phyloP scores from a whole-genome alignment of 2,797 vertebrate species.

The Thunnus albacares region DNA sequence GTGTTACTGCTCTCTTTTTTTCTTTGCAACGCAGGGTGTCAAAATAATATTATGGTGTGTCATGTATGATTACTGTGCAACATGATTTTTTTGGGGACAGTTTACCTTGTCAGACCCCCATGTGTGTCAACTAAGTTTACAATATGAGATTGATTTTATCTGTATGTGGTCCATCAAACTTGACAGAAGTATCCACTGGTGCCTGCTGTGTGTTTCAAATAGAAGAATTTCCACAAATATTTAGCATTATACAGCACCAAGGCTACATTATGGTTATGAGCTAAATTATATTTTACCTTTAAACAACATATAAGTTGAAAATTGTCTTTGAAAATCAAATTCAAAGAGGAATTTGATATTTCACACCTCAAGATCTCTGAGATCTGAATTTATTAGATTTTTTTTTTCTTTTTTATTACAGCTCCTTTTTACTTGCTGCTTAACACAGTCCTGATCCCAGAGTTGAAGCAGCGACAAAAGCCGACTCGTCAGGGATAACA shows the following conservation, averaged over 20 bases:
- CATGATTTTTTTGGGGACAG: constrained; percentile 33
- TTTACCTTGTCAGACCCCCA: constrained; percentile 54
- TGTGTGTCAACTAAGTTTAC: constrained; percentile 44
- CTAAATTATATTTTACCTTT: constrained; percentile 4
- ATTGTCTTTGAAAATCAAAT: constrained; percentile 32
- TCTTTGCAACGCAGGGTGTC: constrained; percentile 32
- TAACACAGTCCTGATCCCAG: constrained; percentile 71
- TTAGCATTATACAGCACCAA: background rate
- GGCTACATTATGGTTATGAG: constrained; percentile 10
- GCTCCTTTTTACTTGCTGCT: constrained; percentile 54
- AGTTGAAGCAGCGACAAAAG: constrained; percentile 76
- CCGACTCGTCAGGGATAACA: constrained; percentile 79
- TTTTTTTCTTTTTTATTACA: constrained; percentile 67
- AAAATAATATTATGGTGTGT: constrained; percentile 61
- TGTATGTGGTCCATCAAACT: constrained; percentile 55
- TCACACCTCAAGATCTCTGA: constrained; percentile 61
- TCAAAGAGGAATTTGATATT: constrained; percentile 47
- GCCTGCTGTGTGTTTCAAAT: constrained; percentile 22
- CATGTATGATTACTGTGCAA: constrained; percentile 58
- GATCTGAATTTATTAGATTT: constrained; percentile 17
- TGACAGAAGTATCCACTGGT: constrained; percentile 28
- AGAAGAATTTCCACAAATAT: constrained; percentile 3
- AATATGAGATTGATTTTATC: constrained; percentile 57
- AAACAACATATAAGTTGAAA: constrained; percentile 25
- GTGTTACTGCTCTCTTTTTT: constrained; percentile 18